Base-by-base conservation (phyloP, 92 coral and sea anemone species). In the Actinostola sp. region DNA sequence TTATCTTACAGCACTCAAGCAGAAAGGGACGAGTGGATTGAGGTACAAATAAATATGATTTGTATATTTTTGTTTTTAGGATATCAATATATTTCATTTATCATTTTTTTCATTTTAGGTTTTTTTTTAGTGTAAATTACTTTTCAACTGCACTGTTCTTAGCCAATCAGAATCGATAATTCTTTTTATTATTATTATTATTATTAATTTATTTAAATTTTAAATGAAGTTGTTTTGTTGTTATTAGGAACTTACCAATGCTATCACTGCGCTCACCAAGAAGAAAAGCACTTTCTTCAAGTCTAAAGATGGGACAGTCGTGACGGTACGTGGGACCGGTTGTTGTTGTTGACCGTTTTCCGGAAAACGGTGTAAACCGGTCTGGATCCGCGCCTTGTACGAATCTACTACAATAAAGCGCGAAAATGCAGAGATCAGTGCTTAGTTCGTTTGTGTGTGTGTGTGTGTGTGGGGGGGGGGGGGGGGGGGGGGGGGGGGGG, bases 1-100 rank as follows among this genome's bases (percentile, higher is more conserved):
- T 39, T 39, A 39, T 39, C 14, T 39, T 39, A 14, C 84, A 93
- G 98, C 84, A 93, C 98, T 0, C 92, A 92, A 46, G 98, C 87
- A 26, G 98, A 93, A 71, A 72, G 98, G 69, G 98, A 93, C 72
- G 88, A 91, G 31, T 93, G 98, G 98, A 75, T 93, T 1, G 90
- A 88, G 94, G 98, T 93, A 44, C 79, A 12, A 6, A 7, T 51
- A 36, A 41, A 41, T 41, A 8, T 41, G 46, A 41, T 48, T 48
- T n/a, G n/a, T n/a, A n/a, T n/a, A n/a, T n/a, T n/a, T n/a, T n/a
- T n/a, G n/a, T n/a, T n/a, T n/a, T n/a, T n/a, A n/a, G n/a, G n/a
- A n/a, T n/a, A n/a, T n/a, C n/a, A n/a, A n/a, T n/a, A n/a, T n/a
- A n/a, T n/a, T 7, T 39, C 45, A 20, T 50, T n/a, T 14, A 50